Base-by-base conservation (phyloP, 35 echinoderm and acorn worm genomes). In the Heliocidaris erythrogramma region DNA sequence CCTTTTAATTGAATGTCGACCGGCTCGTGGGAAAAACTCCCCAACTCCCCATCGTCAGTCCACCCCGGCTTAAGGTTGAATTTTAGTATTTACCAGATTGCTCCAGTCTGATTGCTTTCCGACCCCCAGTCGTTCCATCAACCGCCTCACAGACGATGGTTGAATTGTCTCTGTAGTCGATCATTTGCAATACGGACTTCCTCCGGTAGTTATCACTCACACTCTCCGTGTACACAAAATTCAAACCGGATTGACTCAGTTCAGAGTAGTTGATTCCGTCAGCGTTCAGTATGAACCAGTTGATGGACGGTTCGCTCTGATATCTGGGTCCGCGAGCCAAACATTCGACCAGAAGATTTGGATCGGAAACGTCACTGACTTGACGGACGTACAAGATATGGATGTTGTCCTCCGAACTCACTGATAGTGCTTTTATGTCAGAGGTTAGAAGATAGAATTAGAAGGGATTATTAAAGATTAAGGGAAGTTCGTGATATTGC, bases 111-210 rank as follows among this genome's bases (percentile, higher is more conserved):
- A 30, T 47, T 52, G 91, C 31, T 59, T 49, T 92, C n/a, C 48
- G 31, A 11, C 17, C 91, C 50, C 17, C 48, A 17, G 91, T 92
- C 16, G 91, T 30, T 16, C 2, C 13, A 59, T 92, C 47, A 48
- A n/a, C 27, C 91, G 91, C 91, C 50, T 92, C 91, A 29, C 91
- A 92, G 18, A 59, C 91, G 49, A 92, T 30, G 11, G 16, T 92
- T 24, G 29, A 52, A 48, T 92, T 92, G 91, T 42, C 48, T 27
- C 11, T 13, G 49, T 52, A 92, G 13, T 92, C n/a, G 47, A 49
- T 59, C 48, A 92, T 2, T 59, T 92, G 91, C 29, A 92, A 27
- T 7, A 42, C 29, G 30, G 91, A 92, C 50, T 30, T 32, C 30
- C 14, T 59, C 8, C 49, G 49, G 91, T 92, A 50, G 48, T 59